Evolutionary conservation across 2,888 invertebrate genomes (phyloP), one percentile per base, ranked within the genome.

Genomic region (Sinopyrophorus schimmeli): DNA sequence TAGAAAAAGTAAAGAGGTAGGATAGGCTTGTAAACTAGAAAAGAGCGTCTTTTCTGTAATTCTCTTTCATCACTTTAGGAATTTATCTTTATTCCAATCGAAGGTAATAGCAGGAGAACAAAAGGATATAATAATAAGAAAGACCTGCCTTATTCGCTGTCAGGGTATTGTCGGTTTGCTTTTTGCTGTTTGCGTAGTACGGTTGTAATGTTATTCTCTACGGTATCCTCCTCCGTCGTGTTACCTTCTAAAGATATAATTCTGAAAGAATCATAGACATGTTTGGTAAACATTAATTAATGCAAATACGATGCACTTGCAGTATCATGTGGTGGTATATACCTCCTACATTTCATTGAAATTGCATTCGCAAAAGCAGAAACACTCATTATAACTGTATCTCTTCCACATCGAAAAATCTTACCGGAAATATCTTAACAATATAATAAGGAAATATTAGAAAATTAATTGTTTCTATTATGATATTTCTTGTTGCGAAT

Each of bases 251-350:
- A 24, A 34, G 43, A 43, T 34, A 34, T 24, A 32, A 34, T 26
- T 14, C 23, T 24, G 23, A 43, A 43, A 41, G 21, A 41, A 21
- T 43, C 17, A 24, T 24, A 43, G 11, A 34, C 43, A 43, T 34
- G 34, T 35, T 43, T 43, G 34, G 43, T 43, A 35, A 35, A 35
- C 35, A 34, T 43, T 43, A 43, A 43, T 43, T 43, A 43, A 43
- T 43, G 34, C 35, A 34, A 43, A 43, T 43, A 2, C 35, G 27
- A 34, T 35, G 34, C 43, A 27, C 35, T 35, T 27, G 27, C 34
- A 34, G 23, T 24, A 24, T 42, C 34, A 18, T 24, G 23, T 10
- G 12, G 35, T 21, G n/a, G n/a, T n/a, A n/a, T n/a, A 40, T 40
- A 28, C 28, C 40, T 27, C 28, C 40, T 30, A 40, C 30, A 30